Percentiles rank a stretch among this genome's conserved stretches.
Evolutionary conservation across 1,140 invertebrate species (phyloP).

Genomic region (Cydia fagiglandana): DNA sequence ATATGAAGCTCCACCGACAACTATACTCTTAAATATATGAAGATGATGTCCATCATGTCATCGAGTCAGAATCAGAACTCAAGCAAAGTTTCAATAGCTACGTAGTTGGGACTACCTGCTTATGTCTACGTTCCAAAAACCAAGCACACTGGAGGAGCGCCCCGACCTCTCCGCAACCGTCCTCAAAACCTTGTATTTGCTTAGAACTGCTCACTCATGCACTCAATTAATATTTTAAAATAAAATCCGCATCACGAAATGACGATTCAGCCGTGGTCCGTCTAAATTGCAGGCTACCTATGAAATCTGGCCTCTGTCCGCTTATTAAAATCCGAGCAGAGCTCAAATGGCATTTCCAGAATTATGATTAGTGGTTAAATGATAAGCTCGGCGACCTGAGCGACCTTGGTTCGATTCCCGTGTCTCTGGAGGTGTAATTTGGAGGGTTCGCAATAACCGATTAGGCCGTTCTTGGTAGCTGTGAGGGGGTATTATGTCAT

Average conservation of each 20-base stretch:
- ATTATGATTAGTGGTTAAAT: slow-evolving; percentile 74
- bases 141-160: neutral
- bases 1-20: too few relatives aligned
- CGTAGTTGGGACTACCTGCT: too few relatives aligned
- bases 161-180: slow-evolving; percentile 11
- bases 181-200: slow-evolving; percentile 16
- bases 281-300: slow-evolving; percentile 60
- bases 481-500: slow-evolving; percentile 69
- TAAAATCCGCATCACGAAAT: slow-evolving; percentile 35
- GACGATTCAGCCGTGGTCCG: slow-evolving; percentile 47
- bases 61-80: too few relatives aligned
- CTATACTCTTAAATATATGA: too few relatives aligned
- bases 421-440: slow-evolving; percentile 77
- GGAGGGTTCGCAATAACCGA: slow-evolving; percentile 68
- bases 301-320: slow-evolving; percentile 53
- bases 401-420: slow-evolving; percentile 74
- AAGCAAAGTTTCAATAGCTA: too few relatives aligned
- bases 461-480: slow-evolving; percentile 73
- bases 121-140: neutral
- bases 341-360: slow-evolving; percentile 71
- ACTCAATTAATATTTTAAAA: slow-evolving; percentile 28
- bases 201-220: slow-evolving; percentile 28
- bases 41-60: too few relatives aligned
- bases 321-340: slow-evolving; percentile 66
- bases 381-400: slow-evolving; percentile 70